Percentiles rank a stretch among this genome's conserved stretches.
These are phyloP conservation scores for Ochropleura plecta DNA, from an alignment of 2,888 invertebrate species.

Conservation along the genomic window DNA sequence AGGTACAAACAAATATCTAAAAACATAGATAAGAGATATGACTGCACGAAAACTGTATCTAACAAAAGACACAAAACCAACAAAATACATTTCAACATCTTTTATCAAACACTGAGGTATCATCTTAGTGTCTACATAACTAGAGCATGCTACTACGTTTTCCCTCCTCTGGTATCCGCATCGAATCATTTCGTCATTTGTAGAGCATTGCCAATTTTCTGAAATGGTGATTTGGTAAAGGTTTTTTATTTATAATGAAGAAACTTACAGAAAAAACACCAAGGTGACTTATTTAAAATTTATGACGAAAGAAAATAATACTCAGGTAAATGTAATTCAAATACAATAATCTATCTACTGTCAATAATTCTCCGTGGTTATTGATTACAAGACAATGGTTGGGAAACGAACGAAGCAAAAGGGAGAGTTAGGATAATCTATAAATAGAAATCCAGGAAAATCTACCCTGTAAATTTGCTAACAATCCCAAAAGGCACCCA, in stretches of 20 bases:
- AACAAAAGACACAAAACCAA: constrained; percentile 16
- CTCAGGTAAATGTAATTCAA: background rate
- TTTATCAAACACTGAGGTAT: constrained; percentile 22
- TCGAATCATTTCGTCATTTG: constrained; percentile 4
- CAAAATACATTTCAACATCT: constrained; percentile 9
- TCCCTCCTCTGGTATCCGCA: constrained; percentile 3
- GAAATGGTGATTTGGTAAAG: background rate
- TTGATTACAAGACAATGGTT: constrained; percentile 19
- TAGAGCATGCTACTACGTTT: constrained; percentile 18
- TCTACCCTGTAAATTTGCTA: background rate
- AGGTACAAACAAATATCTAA: background rate
- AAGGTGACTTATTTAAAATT: too few relatives aligned
- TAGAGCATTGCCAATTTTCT: constrained; percentile 14
- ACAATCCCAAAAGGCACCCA: background rate
- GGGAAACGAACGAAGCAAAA: constrained; percentile 6
- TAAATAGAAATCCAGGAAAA: constrained; percentile 19
- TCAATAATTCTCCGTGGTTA: constrained; percentile 6
- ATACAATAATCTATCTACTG: background rate
- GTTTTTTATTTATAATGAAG: background rate
- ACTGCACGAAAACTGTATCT: background rate
- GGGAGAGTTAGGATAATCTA: background rate
- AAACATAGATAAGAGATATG: constrained; percentile 6
- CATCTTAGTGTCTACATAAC: constrained; percentile 18
- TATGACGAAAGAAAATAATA: background rate
- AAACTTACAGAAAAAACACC: too few relatives aligned